Base-by-base conservation (phyloP, 2,888 invertebrate species). In the Sylvicola cinctus region DNA sequence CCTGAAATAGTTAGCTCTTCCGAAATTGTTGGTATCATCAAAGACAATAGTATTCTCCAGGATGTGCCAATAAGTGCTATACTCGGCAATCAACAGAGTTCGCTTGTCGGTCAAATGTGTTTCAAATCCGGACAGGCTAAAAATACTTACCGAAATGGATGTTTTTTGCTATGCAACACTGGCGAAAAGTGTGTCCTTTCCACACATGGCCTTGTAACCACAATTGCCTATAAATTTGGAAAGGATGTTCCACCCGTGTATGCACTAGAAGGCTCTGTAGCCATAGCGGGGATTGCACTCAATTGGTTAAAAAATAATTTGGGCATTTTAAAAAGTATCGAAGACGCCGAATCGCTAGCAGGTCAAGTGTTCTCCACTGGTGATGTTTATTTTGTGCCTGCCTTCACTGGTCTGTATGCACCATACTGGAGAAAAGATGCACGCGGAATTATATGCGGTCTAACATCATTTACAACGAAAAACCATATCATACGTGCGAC, bases 341-440 rank as follows among this genome's bases (percentile, higher is more conserved):
- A 73, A 34, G 75, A 74, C 34, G 71, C 74, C 0, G 75, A 76
- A 44, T 61, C 66, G 15, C 65, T 85, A 34, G 87, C 87, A 0
- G 66, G 70, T 17, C 67, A 67, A 41, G 95, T 95, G 25, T 73
- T 77, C 46, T 78, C 79, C 30, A 87, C 90, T 0, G 85, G 85
- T 0, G 96, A 93, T 46, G 91, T 95, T 11, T 95, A 93, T 57
- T 96, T 98, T 55, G 96, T 98, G 16, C 96, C 96, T 0, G 95
- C 95, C 0, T 95, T 98, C 54, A 85, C 81, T 31, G 98, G 96
- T 0, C 61, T 98, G 0, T 96, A 88, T 57, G 95, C 96, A 35
- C 98, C 98, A 0, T 90, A 96, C 51, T 99, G 96, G 96, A 71
- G 91, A 49, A 80, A 87, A 48, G 90, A 93, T 54, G 98, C 98